phyloP scores from a whole-genome alignment of 2,797 vertebrate species.

The Notoglanidium macrostoma region DNA sequence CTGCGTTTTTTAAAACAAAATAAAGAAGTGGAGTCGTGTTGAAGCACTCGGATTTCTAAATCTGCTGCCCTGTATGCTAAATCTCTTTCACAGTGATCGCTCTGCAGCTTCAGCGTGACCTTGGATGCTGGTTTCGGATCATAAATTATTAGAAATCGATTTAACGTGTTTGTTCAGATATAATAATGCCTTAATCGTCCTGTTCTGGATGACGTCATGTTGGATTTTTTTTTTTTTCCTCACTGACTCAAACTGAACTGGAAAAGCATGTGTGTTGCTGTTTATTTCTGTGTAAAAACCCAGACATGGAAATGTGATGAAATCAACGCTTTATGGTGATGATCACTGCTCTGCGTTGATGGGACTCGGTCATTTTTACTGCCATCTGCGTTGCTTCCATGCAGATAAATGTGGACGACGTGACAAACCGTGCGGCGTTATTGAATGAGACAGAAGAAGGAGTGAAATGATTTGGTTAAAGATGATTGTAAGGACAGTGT shows the following conservation, averaged over 20 bases:
- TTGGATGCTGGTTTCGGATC: background rate
- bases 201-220: background rate
- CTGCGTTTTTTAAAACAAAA: no score
- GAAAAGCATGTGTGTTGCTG: background rate
- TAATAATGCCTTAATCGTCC: background rate
- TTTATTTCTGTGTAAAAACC: background rate
- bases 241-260: background rate
- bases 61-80: background rate
- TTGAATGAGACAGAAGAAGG: no score
- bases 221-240: background rate
- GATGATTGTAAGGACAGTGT: background rate
- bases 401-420: background rate
- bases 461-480: background rate
- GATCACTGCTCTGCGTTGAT: background rate
- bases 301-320: background rate
- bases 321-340: background rate
- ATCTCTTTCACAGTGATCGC: background rate
- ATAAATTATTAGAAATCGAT: background rate
- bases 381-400: background rate
- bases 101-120: background rate
- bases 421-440: background rate
- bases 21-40: background rate
- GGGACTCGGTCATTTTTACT: background rate
- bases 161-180: background rate
- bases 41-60: background rate